Percentiles rank a stretch among this genome's conserved stretches.
Conservation (phyloP, 2,888 invertebrate species). For the Synergus laeviventris region DNA sequence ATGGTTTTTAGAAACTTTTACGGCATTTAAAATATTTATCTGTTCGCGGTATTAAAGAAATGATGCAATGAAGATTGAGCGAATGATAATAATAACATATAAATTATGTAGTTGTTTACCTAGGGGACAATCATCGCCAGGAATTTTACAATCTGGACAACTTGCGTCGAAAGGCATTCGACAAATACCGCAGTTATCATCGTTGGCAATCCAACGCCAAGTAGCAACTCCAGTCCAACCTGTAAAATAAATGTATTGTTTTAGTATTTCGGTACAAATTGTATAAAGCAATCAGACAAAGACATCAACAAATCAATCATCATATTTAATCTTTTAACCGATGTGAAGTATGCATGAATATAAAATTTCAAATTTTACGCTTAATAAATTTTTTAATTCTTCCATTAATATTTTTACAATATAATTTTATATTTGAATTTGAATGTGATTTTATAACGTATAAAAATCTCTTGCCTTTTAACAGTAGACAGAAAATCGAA, state of each 20-base stretch:
- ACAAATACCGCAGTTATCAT: slow-evolving; percentile 99
- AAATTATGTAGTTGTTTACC: slow-evolving; percentile 71
- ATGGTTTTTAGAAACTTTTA: too few relatives aligned
- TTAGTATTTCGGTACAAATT: not conserved
- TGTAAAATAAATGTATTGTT: slow-evolving; percentile 64
- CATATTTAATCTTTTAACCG: not conserved
- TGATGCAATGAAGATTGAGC: not conserved
- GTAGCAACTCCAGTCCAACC: slow-evolving; percentile 97
- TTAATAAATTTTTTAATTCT: not conserved
- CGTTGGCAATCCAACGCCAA: slow-evolving; percentile 99
- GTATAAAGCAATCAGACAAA: not conserved
- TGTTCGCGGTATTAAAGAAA: not conserved
- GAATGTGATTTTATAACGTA: too few relatives aligned
- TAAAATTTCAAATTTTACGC: not conserved
- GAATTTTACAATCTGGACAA: slow-evolving; percentile 97
- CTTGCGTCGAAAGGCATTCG: slow-evolving; percentile 99
- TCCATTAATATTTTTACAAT: too few relatives aligned
- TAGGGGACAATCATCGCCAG: slow-evolving; percentile 98
- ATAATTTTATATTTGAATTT: too few relatives aligned
- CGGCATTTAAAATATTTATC: not conserved
- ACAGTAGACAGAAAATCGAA: too few relatives aligned
- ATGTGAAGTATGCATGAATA: not conserved
- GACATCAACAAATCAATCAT: not conserved
- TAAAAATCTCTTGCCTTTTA: too few relatives aligned
- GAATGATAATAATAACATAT: not conserved